These are phyloP conservation scores for Heliconius charithonia DNA, from an alignment of 2,888 invertebrate species.

Conservation along the genomic window DNA sequence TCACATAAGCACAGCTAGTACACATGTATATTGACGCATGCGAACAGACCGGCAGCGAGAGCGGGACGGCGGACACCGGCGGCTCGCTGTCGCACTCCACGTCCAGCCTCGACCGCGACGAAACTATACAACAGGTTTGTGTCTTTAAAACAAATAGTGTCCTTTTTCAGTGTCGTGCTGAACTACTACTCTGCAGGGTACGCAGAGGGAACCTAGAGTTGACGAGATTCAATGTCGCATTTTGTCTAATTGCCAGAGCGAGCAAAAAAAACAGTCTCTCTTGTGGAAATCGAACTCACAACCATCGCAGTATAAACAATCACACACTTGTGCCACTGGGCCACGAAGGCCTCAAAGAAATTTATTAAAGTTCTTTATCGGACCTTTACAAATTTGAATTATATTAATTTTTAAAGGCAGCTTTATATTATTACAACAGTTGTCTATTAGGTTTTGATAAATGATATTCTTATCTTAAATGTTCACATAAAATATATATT, in stretches of 20 bases:
- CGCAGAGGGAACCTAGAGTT: too few relatives aligned
- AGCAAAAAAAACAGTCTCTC: too few relatives aligned
- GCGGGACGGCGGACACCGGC: conserved; percentile 85
- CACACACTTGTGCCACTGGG: too few relatives aligned
- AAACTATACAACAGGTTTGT: conserved; percentile 84
- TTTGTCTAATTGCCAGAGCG: too few relatives aligned
- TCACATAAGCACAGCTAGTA: conserved; percentile 52
- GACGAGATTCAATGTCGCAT: too few relatives aligned
- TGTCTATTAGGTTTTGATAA: background rate
- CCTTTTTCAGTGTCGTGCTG: too few relatives aligned
- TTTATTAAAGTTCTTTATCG: too few relatives aligned
- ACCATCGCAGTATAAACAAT: too few relatives aligned
- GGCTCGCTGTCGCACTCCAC: conserved; percentile 90
- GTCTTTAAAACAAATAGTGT: background rate
- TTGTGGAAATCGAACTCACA: too few relatives aligned
- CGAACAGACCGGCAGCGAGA: conserved; percentile 81
- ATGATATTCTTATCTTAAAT: background rate
- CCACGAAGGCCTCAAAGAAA: too few relatives aligned
- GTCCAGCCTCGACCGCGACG: conserved; percentile 94
- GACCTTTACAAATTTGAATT: background rate
- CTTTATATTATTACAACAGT: background rate
- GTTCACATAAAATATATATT: background rate
- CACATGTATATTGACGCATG: conserved; percentile 47
- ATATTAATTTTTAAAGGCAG: background rate
- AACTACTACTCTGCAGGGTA: too few relatives aligned